These are phyloP conservation scores for Chelon labrosus DNA, from an alignment of 2,797 vertebrate genomes.

Conservation along the genomic window DNA sequence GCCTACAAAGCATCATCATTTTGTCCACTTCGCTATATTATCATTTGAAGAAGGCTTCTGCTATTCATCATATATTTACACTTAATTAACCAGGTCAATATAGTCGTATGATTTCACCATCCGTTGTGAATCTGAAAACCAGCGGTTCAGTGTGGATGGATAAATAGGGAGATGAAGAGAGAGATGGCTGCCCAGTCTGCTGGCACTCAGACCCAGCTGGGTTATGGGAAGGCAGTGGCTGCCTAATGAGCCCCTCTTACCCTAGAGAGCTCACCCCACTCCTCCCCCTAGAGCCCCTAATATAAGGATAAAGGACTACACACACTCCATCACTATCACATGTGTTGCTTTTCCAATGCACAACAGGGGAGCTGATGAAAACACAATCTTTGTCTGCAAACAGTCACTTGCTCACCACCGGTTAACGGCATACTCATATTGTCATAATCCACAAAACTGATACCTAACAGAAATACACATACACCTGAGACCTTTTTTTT, in stretches of 20 bases:
- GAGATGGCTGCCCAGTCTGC: constrained; percentile 80
- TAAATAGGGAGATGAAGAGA: constrained; percentile 72
- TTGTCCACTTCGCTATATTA: neutral
- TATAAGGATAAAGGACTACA: constrained; percentile 79
- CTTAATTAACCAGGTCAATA: constrained; percentile 38
- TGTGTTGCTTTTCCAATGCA: constrained; percentile 74
- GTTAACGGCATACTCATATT: constrained; percentile 31
- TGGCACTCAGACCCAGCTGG: constrained; percentile 84
- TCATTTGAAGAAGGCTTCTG: constrained; percentile 24
- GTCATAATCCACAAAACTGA: constrained; percentile 31
- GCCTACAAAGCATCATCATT: neutral
- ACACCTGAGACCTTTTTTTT: neutral
- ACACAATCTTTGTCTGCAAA: constrained; percentile 65
- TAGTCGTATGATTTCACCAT: constrained; percentile 34
- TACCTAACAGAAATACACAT: constrained; percentile 24
- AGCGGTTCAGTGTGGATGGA: constrained; percentile 50
- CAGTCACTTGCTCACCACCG: constrained; percentile 52
- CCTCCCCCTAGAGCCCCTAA: constrained; percentile 75
- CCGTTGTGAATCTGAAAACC: constrained; percentile 45
- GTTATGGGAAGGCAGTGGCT: constrained; percentile 81
- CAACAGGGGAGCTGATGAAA: constrained; percentile 73
- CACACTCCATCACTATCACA: constrained; percentile 79
- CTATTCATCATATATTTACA: constrained; percentile 31
- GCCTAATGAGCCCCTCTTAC: constrained; percentile 86
- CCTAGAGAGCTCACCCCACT: constrained; percentile 80